Evolutionary conservation across 2,113 vertebrate species (phyloP), one percentile per base, ranked within the genome.

Genomic region (Prolemur simus): DNA sequence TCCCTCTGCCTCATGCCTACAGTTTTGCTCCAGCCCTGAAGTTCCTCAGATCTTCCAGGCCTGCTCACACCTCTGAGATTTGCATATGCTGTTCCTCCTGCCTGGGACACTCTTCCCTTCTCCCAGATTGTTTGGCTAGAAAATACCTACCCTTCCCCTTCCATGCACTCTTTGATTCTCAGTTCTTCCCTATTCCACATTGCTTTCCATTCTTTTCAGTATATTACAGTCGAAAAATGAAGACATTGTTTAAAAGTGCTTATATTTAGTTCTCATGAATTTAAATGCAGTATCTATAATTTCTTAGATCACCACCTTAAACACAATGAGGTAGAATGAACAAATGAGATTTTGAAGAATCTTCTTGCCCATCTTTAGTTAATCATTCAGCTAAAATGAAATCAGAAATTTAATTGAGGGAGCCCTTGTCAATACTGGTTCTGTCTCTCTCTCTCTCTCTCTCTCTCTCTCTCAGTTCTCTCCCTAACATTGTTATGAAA

Each of bases 311-410:
- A 73, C 13, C 52, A 85, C 37, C 47, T 89, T 73, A 54, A 66
- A 76, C 64, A 81, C 86, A 89, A 29, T 83, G 45, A 93, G 27
- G 34, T 37, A 73, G 49, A n/a, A 17, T 49, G 34, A 66, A 87
- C 91, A 96, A 95, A 90, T 27, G 27, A 89, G 56, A 73, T 90
- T 96, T 52, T 64, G 45, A 83, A 80, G 45, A 76, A 45, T 92
- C n/a, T 58, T 54, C 34, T 54, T 86, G 34, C 25, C 27, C 5
- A 29, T 63, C 20, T 66, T 90, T 20, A 85, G 52, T 69, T 29
- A 94, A 29, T n/a, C 34, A 49, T n/a, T 95, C 5, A 71, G 52
- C 25, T 95, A n/a, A 47, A 73, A 23, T 68, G 49, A 89, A 81
- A 45, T 52, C 14, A 69, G 39, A 87, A 77, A 63, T 91, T 76